Conservation (phyloP, 2,797 vertebrate genomes). For the Carcharodon carcharias region DNA sequence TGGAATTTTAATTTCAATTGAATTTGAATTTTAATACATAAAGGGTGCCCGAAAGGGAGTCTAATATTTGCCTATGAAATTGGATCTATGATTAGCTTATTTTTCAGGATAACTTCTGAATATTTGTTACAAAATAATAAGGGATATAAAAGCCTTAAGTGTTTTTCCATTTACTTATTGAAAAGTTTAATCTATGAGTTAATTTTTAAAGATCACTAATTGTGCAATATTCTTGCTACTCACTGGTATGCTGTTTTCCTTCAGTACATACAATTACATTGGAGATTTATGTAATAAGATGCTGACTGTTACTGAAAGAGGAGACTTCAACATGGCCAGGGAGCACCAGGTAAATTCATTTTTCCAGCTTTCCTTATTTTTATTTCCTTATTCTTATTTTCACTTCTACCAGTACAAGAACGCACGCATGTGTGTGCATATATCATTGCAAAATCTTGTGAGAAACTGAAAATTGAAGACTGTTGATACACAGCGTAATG, state of each 20-base stretch:
- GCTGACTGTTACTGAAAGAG: conserved; percentile 64
- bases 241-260: conserved; percentile 41
- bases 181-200: not conserved
- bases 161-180: not conserved
- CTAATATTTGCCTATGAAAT: not conserved
- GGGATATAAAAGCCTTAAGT: too few species aligned
- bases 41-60: not conserved
- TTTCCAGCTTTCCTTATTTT: not conserved
- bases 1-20: not conserved
- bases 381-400: not conserved
- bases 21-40: too few species aligned
- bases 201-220: not conserved
- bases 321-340: conserved; percentile 61
- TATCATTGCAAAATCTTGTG: not conserved
- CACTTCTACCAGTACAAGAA: not conserved
- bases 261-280: conserved; percentile 87
- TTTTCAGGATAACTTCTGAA: not conserved
- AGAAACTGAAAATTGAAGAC: not conserved
- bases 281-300: conserved; percentile 64
- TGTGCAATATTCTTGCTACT: conserved; percentile 38
- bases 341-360: conserved; percentile 67
- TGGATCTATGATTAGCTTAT: not conserved
- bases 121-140: not conserved
- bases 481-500: not conserved
- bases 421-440: not conserved